Evolutionary conservation across 2,888 invertebrate genomes (phyloP).

Genomic region (Muscina levida): DNA sequence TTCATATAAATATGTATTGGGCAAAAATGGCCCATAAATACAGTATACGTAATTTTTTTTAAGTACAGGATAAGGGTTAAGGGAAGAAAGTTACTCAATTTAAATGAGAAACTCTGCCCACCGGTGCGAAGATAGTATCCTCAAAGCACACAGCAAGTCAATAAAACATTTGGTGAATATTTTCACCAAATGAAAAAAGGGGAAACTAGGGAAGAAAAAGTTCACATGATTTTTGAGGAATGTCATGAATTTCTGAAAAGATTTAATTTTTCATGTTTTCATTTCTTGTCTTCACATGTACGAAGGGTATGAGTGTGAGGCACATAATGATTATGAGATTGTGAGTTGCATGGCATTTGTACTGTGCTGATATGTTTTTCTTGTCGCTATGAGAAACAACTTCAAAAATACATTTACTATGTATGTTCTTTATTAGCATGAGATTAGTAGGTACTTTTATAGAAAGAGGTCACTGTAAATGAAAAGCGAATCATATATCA

Average conservation of each 20-base stretch:
- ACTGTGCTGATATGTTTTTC: slow-evolving; percentile 28
- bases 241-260: slow-evolving; percentile 58
- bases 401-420: slow-evolving; percentile 43
- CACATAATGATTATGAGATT: slow-evolving; percentile 17
- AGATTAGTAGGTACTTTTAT: too few species aligned
- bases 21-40: too few species aligned
- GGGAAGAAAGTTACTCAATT: too few species aligned
- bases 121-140: too few species aligned
- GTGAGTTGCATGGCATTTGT: slow-evolving; percentile 15
- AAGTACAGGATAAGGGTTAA: too few species aligned
- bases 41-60: too few species aligned
- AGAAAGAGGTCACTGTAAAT: slow-evolving; percentile 23
- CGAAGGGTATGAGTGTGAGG: background rate
- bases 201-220: slow-evolving; percentile 9
- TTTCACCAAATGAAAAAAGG: slow-evolving; percentile 7
- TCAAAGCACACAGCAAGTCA: too few species aligned
- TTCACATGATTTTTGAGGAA: slow-evolving; percentile 61
- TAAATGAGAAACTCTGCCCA: too few species aligned
- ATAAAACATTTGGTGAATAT: too few species aligned
- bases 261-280: slow-evolving; percentile 52
- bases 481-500: background rate
- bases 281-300: slow-evolving; percentile 23
- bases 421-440: slow-evolving; percentile 45
- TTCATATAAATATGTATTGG: too few species aligned
- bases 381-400: slow-evolving; percentile 36